These are phyloP conservation scores for Caprella mutica DNA, from an alignment of 2,888 invertebrate genomes.

Conservation along the genomic window DNA sequence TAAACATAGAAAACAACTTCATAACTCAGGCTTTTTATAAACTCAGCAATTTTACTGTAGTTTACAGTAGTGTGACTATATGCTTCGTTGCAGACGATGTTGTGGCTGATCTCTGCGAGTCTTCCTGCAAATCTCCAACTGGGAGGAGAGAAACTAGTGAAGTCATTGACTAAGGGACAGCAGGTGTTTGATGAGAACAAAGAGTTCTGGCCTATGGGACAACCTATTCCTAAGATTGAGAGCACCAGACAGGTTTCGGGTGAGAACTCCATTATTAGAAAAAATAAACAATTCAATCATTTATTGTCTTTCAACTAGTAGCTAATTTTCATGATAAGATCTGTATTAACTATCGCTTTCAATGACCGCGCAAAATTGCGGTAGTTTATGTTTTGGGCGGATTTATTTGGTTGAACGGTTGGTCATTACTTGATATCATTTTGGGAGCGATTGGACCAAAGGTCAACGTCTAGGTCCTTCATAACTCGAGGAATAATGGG, in stretches of 20 bases:
- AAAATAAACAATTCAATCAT: too few species aligned
- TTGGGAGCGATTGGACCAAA: too few species aligned
- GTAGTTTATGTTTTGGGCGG: too few species aligned
- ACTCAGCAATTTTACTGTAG: background rate
- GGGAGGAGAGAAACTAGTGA: conserved; percentile 50
- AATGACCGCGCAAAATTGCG: too few species aligned
- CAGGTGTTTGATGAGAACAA: conserved; percentile 60
- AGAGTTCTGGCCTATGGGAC: conserved; percentile 59
- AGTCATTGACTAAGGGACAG: conserved; percentile 54
- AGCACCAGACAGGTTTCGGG: conserved; percentile 25
- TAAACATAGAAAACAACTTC: background rate
- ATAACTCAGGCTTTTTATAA: conserved; percentile 36
- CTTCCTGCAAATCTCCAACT: conserved; percentile 46
- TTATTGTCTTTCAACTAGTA: too few species aligned
- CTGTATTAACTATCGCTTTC: too few species aligned
- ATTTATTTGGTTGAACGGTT: too few species aligned
- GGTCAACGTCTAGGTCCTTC: too few species aligned
- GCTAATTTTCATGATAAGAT: too few species aligned
- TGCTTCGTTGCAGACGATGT: conserved; percentile 12
- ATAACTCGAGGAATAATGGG: too few species aligned
- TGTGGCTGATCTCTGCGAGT: conserved; percentile 44
- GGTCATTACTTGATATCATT: too few species aligned
- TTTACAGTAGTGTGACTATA: background rate
- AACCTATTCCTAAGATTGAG: conserved; percentile 62
- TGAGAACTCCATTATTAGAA: too few species aligned